Base-by-base conservation (phyloP, 2,797 vertebrate species). In the Cryptoprocta ferox region DNA sequence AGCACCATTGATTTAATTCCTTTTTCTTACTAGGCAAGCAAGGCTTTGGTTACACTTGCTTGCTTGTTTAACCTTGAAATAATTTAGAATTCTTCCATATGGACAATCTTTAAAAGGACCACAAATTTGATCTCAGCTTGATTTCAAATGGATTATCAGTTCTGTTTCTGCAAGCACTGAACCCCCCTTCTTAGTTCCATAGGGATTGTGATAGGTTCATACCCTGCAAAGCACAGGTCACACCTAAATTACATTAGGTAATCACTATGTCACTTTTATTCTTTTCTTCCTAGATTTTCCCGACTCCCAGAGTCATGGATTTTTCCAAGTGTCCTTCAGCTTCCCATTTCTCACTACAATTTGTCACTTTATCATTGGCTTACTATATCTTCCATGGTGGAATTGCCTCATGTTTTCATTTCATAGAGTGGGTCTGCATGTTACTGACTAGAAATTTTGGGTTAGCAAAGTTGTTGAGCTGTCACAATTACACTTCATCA, bases 401-500 rank as follows among this genome's bases (percentile, higher is more conserved):
- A 96, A 65, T 61, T 48, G 16, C 42, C 65, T n/a, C 66, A 56
- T 79, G 81, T 96, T 96, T 94, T 96, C 65, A 86, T 59, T 90
- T 97, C 82, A 32, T 56, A 82, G 0, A 45, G 37, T 79, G 50
- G 39, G 50, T 84, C 80, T 85, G 53, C 18, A 84, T 70, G 84
- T 94, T 82, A 63, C 84, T 70, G 92, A 94, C 32, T 13, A 86
- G 42, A 83, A 75, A 86, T 32, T 80, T 48, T 76, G 63, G 87
- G 70, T 71, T 73, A 61, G 66, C 70, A 88, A 87, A 97, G 39
- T 79, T 94, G 63, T 81, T 5, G 37, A 32, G 26, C 63, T 92
- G 66, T 95, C 95, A 96, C 65, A 94, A 71, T 93, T 85, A 92
- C 1, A 90, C 24, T 95, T 95, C 63, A 79, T 85, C 91, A 82